Conservation (phyloP, 1,140 invertebrate species). For the Drosophila parvula region DNA sequence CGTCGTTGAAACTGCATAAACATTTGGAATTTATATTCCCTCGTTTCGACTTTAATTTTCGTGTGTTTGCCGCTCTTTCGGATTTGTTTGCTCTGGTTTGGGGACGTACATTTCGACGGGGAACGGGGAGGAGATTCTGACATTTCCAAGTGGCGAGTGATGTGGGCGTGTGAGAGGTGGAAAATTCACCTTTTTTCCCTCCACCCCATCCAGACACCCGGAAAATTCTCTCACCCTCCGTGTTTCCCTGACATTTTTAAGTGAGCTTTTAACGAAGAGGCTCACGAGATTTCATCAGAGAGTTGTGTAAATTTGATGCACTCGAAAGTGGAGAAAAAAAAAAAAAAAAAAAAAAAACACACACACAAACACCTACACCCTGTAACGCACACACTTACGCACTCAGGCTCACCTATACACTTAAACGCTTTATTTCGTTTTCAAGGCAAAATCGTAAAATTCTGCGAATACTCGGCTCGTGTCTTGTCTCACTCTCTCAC, state of each 20-base stretch:
- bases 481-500: conserved; percentile 19
- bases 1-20: conserved; percentile 57
- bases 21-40: conserved; percentile 65
- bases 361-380: conserved; percentile 9
- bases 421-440: conserved; percentile 68
- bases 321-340: conserved; percentile 49
- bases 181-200: conserved; percentile 11
- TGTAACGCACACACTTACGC: conserved; percentile 16
- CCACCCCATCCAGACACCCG: neutral
- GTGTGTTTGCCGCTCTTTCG: conserved; percentile 12
- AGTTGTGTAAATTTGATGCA: conserved; percentile 76
- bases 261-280: conserved; percentile 49
- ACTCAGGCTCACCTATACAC: conserved; percentile 22
- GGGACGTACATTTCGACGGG: conserved; percentile 2
- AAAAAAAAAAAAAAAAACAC: conserved; percentile 11
- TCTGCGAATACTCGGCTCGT: conserved; percentile 54
- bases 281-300: conserved; percentile 72
- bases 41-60: conserved; percentile 34
- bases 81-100: conserved; percentile 44
- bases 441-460: conserved; percentile 73
- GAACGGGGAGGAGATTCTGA: conserved; percentile 9
- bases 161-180: conserved; percentile 5
- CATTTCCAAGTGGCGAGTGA: conserved; percentile 24
- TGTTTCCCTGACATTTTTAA: conserved; percentile 15
- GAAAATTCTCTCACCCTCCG: conserved; percentile 4